A percentile compares a stretch with the other conserved stretches of the same genome.
Evolutionary conservation across 2,888 invertebrate species (phyloP).

Genomic region (Osmoderma eremita): DNA sequence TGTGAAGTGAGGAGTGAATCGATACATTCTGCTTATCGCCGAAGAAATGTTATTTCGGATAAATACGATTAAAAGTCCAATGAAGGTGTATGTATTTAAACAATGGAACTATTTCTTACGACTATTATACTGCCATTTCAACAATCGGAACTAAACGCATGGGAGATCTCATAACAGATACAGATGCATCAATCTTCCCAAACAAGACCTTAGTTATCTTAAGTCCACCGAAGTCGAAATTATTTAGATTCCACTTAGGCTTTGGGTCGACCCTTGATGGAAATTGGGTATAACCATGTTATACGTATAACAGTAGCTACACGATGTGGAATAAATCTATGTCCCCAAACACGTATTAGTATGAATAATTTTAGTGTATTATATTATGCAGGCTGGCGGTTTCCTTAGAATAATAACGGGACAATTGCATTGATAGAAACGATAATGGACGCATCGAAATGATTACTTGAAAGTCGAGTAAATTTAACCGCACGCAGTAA

Average conservation of each 20-base stretch:
- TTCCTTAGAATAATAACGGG: slow-evolving; percentile 25
- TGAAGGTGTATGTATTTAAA: too few relatives aligned
- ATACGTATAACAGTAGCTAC: slow-evolving; percentile 30
- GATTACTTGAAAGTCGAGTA: too few relatives aligned
- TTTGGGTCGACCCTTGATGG: slow-evolving; percentile 34
- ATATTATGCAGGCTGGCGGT: slow-evolving; percentile 24
- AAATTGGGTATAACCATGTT: slow-evolving; percentile 28
- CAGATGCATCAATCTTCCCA: background rate
- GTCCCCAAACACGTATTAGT: slow-evolving; percentile 33
- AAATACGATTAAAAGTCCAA: too few relatives aligned
- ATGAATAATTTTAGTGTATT: slow-evolving; percentile 35
- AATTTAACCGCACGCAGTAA: too few relatives aligned
- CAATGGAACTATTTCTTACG: too few relatives aligned
- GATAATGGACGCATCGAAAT: background rate
- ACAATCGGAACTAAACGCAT: too few relatives aligned
- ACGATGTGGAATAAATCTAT: slow-evolving; percentile 34
- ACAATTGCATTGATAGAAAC: slow-evolving; percentile 21
- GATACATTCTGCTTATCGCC: too few relatives aligned
- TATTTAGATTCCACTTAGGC: slow-evolving; percentile 33
- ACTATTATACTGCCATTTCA: too few relatives aligned
- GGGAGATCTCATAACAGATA: too few relatives aligned
- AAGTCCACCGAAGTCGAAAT: slow-evolving; percentile 16
- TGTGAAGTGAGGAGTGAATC: too few relatives aligned
- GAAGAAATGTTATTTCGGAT: too few relatives aligned
- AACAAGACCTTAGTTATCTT: slow-evolving; percentile 2